Base-by-base conservation (phyloP, 2,888 invertebrate species). In the Ctenicera cuprea region DNA sequence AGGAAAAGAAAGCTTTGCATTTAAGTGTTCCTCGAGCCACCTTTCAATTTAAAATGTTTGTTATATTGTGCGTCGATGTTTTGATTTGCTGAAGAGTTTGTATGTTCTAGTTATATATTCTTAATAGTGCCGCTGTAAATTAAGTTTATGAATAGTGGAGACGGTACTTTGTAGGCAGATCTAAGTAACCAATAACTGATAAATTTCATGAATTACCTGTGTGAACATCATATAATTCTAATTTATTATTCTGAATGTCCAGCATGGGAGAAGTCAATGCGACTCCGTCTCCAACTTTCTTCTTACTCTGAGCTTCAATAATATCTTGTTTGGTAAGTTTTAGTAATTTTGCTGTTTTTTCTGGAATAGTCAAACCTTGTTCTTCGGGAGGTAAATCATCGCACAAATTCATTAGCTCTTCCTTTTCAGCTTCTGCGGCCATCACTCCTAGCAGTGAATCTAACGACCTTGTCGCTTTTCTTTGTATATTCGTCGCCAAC, bases 381-480 rank as follows among this genome's bases (percentile, higher is more conserved):
- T 70, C 64, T 9, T 78, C 76, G 2, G 11, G 8, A 3, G 37
- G 59, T 37, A 70, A 68, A 30, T 75, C 73, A 1, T 78, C 77
- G 1, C 70, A 67, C 3, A 66, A 38, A 8, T 71, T 76, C 43
- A 77, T 61, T n/a, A 78, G 64, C 30, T 80, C 80, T 18, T 77
- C 78, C 43, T 78, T 69, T 68, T 81, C 80, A 8, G 77, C 79
- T 37, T 78, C 79, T 2, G 71, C 77, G 0, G 77, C 78, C 54
- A 81, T 78, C 9, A 73, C 68, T 18, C 73, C 72, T 18, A 83
- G 65, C 12, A 83, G 63, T 0, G 82, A 78, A 67, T 83, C 83
- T 33, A 83, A 73, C 8, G 82, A 82, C 68, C 82, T 77, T 0
- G 81, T 78, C 0, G 71, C 69, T n/a, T 71, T 70, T 52, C 61